Evolutionary conservation across 2,797 vertebrate genomes (phyloP), one percentile per base, ranked within the genome.

Genomic region (Vespertilio murinus): DNA sequence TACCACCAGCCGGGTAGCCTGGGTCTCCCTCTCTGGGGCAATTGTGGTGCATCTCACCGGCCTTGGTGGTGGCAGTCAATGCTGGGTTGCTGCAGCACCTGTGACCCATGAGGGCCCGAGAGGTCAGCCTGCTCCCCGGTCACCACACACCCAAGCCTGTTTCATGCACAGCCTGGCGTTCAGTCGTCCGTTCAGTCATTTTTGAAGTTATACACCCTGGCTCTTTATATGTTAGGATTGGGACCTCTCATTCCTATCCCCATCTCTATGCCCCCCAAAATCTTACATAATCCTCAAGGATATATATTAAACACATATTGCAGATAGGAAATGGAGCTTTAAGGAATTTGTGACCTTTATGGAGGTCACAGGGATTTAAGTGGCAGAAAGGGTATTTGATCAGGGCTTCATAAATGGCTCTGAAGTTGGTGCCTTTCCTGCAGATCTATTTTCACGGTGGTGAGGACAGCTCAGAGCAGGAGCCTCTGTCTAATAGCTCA

Each of bases 171-270:
- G 56, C 56, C 56, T 59, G 25, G 25, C 0, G 0, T 59, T 59
- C 56, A 3, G 56, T 59, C 0, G 5, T 13, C 12, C 0, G 0
- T 59, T 59, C 5, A 1, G 25, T 28, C 11, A 6, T 59, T 59
- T 59, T 6, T 25, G 25, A 59, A 2, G 2, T 59, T 59, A 59
- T 1, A 2, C 0, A 59, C 2, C 2, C 56, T 59, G 25, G 11
- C 12, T 59, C 56, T 59, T 59, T 59, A 59, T 59, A 59, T 59
- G 28, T 59, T 59, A 28, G 5, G 56, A 30, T 59, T 59, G 56
- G 6, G 28, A 38, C 6, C 23, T 75, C 7, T 67, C 65, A 20
- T 3, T 16, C n/a, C 64, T 3, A 33, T 7, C 0, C 23, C 3
- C 5, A 13, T 12, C 6, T 49, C 28, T 59, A 30, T 6, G 25